phyloP scores from a whole-genome alignment of 2,888 invertebrate species.

The Drosophila tripunctata region DNA sequence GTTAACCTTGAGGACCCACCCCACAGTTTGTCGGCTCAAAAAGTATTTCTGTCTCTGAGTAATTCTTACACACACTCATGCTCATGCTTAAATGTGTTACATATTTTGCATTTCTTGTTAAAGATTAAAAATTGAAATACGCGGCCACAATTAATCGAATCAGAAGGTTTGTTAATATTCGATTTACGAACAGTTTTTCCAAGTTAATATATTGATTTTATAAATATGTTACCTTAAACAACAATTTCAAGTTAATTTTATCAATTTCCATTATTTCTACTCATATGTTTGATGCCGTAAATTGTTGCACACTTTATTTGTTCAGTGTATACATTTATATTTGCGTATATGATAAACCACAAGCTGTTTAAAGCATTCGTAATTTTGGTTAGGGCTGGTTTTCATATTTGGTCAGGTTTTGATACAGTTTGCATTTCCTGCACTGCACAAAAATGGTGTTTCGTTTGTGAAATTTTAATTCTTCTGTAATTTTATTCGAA shows the following conservation, averaged over 20 bases:
- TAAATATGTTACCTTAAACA: too few relatives aligned
- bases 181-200: background rate
- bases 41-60: constrained; percentile 26
- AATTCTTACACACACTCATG: constrained; percentile 9
- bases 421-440: constrained; percentile 26
- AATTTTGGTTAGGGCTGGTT: background rate
- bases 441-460: constrained; percentile 1
- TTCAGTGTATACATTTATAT: constrained; percentile 48
- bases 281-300: too few relatives aligned
- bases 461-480: too few relatives aligned
- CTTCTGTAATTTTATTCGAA: too few relatives aligned
- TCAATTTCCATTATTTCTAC: too few relatives aligned
- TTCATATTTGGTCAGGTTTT: constrained; percentile 8
- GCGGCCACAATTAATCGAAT: too few relatives aligned
- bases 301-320: too few relatives aligned
- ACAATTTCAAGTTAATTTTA: too few relatives aligned
- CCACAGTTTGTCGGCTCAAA: constrained; percentile 40
- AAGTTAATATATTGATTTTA: too few relatives aligned
- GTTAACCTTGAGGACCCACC: constrained; percentile 57
- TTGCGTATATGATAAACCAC: constrained; percentile 30
- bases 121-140: constrained; percentile 38
- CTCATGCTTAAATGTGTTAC: background rate
- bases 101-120: constrained; percentile 31
- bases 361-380: constrained; percentile 25
- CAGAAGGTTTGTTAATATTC: too few relatives aligned